A percentile compares a stretch with the other conserved stretches of the same genome.
Evolutionary conservation across 2,797 vertebrate species (phyloP).

Genomic region (Megalops cyprinoides): DNA sequence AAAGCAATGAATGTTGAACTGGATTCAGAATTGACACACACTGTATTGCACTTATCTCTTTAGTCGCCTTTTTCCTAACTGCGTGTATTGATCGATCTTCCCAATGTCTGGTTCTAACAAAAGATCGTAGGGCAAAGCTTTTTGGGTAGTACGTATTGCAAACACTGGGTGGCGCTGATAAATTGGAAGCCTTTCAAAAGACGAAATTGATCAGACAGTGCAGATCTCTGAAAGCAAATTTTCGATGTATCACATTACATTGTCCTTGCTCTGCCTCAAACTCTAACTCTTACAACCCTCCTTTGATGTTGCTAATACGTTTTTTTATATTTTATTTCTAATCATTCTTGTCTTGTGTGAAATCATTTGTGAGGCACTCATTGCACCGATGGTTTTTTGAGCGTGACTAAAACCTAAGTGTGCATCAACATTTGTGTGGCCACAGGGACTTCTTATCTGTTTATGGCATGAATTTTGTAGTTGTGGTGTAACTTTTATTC

Average conservation of each 20-base stretch:
- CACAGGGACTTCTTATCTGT: neutral
- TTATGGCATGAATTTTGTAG: neutral
- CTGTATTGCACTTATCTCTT: neutral
- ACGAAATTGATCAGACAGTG: neutral
- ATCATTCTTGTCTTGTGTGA: neutral
- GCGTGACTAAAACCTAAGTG: neutral
- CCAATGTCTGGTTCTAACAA: neutral
- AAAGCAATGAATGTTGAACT: neutral
- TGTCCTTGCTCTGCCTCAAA: neutral
- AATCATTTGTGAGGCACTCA: neutral
- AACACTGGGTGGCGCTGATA: slow-evolving; percentile 26
- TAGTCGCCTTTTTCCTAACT: neutral
- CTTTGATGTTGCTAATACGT: neutral
- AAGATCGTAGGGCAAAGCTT: neutral
- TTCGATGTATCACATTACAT: slow-evolving; percentile 11
- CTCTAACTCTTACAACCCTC: neutral
- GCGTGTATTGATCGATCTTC: neutral
- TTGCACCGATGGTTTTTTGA: neutral
- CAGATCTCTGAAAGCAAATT: neutral
- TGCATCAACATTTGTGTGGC: neutral
- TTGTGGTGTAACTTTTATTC: no score
- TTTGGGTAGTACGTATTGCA: neutral
- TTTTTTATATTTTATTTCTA: neutral
- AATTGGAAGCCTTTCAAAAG: neutral
- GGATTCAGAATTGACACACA: no score